phyloP scores from a whole-genome alignment of 2,888 invertebrate species.

The Hemaris fuciformis region DNA sequence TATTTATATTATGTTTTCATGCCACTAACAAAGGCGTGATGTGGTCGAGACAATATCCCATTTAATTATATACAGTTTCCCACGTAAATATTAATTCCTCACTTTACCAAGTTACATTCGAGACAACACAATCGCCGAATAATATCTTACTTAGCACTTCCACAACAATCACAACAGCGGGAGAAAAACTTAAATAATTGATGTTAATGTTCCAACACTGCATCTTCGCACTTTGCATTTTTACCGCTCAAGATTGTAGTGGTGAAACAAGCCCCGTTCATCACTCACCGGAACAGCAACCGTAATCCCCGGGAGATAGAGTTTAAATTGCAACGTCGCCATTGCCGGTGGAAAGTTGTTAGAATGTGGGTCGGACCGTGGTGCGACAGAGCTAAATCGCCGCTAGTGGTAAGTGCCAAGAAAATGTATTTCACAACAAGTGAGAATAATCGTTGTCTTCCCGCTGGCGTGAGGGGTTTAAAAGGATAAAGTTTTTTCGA shows the following conservation, averaged over 20 bases:
- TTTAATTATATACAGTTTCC: too few relatives aligned
- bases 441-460: constrained; percentile 74
- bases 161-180: not conserved
- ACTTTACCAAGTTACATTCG: not conserved
- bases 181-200: constrained; percentile 18
- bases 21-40: too few relatives aligned
- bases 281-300: not conserved
- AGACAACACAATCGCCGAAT: not conserved
- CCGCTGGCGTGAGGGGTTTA: constrained; percentile 48
- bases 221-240: constrained; percentile 66
- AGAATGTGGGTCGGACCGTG: constrained; percentile 36
- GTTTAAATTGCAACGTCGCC: not conserved
- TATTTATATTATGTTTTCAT: too few relatives aligned
- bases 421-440: constrained; percentile 75
- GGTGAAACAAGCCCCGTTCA: constrained; percentile 23
- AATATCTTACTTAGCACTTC: not conserved
- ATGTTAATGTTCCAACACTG: constrained; percentile 53
- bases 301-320: not conserved
- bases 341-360: constrained; percentile 30
- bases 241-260: constrained; percentile 46
- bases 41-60: too few relatives aligned
- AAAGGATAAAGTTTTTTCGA: constrained; percentile 48
- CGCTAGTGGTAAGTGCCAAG: constrained; percentile 69
- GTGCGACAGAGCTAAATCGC: constrained; percentile 73
- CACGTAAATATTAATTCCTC: not conserved